phyloP scores from a whole-genome alignment of 2,113 vertebrate species.

The Heloderma charlesbogerti region DNA sequence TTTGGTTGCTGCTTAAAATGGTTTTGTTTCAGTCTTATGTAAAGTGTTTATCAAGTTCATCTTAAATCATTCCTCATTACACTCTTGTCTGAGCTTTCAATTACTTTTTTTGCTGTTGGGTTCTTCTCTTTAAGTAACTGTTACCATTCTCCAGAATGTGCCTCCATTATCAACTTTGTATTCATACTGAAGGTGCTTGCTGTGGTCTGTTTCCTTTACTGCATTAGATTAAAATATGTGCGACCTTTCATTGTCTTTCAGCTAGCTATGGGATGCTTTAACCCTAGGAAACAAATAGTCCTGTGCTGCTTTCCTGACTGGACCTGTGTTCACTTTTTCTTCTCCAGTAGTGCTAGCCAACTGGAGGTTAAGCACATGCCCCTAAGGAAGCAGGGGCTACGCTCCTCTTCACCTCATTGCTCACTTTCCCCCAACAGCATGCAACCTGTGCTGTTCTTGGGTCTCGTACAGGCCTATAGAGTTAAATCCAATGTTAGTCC shows the following conservation, averaged over 20 bases:
- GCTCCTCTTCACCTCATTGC: not conserved
- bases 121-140: constrained; percentile 71
- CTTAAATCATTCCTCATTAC: constrained; percentile 80
- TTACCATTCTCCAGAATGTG: constrained; percentile 71
- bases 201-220: constrained; percentile 63
- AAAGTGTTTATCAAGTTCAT: constrained; percentile 75
- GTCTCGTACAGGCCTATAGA: not conserved
- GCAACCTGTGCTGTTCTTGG: not conserved
- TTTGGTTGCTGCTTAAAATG: constrained; percentile 74
- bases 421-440: not conserved
- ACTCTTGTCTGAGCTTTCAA: constrained; percentile 73
- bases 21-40: constrained; percentile 76
- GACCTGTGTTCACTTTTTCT: not conserved
- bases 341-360: not conserved
- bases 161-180: constrained; percentile 77
- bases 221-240: constrained; percentile 5
- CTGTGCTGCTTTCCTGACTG: not conserved
- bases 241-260: not conserved
- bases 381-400: not conserved
- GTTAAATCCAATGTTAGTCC: too few species aligned
- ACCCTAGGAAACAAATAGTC: not conserved
- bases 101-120: constrained; percentile 75
- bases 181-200: constrained; percentile 80
- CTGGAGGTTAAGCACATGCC: not conserved
- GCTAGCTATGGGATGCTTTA: constrained; percentile 13